A percentile compares a stretch with the other conserved stretches of the same genome.
These are phyloP conservation scores for Marisa cornuarietis DNA, from an alignment of 1,140 invertebrate genomes.

Conservation along the genomic window DNA sequence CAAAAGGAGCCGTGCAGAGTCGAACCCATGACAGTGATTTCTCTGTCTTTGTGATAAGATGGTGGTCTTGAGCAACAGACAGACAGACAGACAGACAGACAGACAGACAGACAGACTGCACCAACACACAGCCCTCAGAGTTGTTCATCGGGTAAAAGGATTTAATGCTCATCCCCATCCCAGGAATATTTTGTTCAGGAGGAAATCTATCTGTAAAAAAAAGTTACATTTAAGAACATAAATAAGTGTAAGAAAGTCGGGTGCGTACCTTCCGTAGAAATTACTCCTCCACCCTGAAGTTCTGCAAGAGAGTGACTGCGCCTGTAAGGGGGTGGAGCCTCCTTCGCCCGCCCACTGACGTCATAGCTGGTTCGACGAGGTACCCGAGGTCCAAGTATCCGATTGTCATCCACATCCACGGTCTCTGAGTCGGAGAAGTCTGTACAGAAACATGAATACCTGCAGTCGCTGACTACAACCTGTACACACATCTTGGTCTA, in stretches of 20 bases:
- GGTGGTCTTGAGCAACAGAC: too few species aligned
- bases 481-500: too few species aligned
- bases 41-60: too few species aligned
- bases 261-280: conserved; percentile 20
- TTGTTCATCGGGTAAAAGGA: too few species aligned
- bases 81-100: too few species aligned
- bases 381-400: conserved; percentile 32
- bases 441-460: conserved; percentile 4
- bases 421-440: conserved; percentile 53
- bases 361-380: conserved; percentile 38
- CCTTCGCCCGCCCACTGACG: conserved; percentile 23
- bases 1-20: too few species aligned
- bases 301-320: conserved; percentile 50
- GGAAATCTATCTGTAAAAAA: neutral
- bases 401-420: conserved; percentile 46
- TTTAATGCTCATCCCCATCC: neutral
- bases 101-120: too few species aligned
- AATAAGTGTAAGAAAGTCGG: too few species aligned
- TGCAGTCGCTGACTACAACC: too few species aligned
- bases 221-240: neutral
- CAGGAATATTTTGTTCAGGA: too few species aligned
- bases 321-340: conserved; percentile 43
- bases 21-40: too few species aligned
- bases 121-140: too few species aligned
- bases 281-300: conserved; percentile 29